Base-by-base conservation (phyloP, 2,113 vertebrate species). In the Hirundichthys speculiger region DNA sequence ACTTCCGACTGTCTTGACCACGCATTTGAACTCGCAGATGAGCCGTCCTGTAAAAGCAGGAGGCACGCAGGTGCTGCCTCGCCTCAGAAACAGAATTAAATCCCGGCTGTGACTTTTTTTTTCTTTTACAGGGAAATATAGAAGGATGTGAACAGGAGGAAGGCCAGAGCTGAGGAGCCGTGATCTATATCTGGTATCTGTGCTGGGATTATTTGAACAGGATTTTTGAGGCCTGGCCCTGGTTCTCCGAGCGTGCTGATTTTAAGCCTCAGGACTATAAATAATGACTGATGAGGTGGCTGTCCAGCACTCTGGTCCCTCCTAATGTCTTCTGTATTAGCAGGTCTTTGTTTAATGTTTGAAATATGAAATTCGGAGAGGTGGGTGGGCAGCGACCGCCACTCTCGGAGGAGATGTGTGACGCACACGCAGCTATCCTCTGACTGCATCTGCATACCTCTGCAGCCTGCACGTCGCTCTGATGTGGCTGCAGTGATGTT, bases 301-400 rank as follows among this genome's bases (percentile, higher is more conserved):
- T 69, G 63, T 71, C 80, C 79, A 14, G 57, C 13, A 10, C 65
- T 40, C 52, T 16, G 39, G 14, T 57, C 41, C 42, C 42, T 63
- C 51, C 82, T 75, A 87, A 62, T 85, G 74, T 91, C 90, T 89
- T 92, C 84, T 78, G 69, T 85, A 85, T 93, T 92, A 92, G 83
- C 57, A 65, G 67, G 55, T 72, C 65, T 79, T 51, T 60, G 77
- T 34, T 34, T 34, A 70, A 65, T 73, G 82, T 83, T 82, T 65
- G 69, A 83, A 79, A 71, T 45, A 67, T 27, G 52, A 69, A 70
- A 61, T 59, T 74, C 1, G 34, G 41, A 58, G 46, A 71, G 78
- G 58, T 84, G 75, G 59, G 64, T 70, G 74, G 70, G 73, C 78
- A 58, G 59, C 30, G 34, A 78, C 70, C 77, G 56, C 59, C 70